Conservation (phyloP, 1,140 invertebrate genomes). For the Drosophila micromelanica region DNA sequence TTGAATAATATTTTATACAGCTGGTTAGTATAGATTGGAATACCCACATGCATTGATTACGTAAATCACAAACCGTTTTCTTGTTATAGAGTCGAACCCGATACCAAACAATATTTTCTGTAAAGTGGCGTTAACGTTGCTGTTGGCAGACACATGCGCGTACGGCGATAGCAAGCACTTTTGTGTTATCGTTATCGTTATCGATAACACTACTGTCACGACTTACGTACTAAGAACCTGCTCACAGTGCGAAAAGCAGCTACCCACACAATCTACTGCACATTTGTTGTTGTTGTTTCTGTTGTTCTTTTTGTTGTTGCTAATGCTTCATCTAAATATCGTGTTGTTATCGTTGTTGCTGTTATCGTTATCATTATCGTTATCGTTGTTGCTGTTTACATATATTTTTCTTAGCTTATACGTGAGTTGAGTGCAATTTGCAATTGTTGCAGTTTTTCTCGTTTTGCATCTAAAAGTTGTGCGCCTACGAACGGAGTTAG, state of each 20-base stretch:
- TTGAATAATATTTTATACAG: constrained; percentile 12
- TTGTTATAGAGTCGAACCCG: background rate
- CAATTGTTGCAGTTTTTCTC: constrained; percentile 21
- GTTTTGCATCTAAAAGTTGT: constrained; percentile 28
- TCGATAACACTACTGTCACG: constrained; percentile 19
- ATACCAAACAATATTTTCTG: constrained; percentile 3
- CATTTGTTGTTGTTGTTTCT: constrained; percentile 4
- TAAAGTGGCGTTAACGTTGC: background rate
- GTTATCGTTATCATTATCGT: constrained; percentile 5
- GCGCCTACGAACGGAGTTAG: constrained; percentile 32
- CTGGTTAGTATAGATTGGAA: constrained; percentile 28
- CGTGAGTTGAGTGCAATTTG: constrained; percentile 44
- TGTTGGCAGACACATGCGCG: constrained; percentile 9
- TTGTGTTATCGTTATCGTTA: constrained; percentile 17
- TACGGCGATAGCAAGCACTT: constrained; percentile 1
- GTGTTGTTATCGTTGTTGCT: constrained; percentile 3
- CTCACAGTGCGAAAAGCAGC: constrained; percentile 27
- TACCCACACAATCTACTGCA: constrained; percentile 28
- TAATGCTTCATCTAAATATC: background rate
- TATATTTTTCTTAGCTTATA: constrained; percentile 23
- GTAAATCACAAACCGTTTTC: constrained; percentile 8
- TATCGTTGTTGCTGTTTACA: constrained; percentile 6
- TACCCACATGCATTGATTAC: constrained; percentile 39
- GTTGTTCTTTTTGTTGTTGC: constrained; percentile 5
- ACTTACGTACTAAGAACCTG: constrained; percentile 41